phyloP scores from a whole-genome alignment of 2,888 invertebrate species.

The Xestia xanthographa region DNA sequence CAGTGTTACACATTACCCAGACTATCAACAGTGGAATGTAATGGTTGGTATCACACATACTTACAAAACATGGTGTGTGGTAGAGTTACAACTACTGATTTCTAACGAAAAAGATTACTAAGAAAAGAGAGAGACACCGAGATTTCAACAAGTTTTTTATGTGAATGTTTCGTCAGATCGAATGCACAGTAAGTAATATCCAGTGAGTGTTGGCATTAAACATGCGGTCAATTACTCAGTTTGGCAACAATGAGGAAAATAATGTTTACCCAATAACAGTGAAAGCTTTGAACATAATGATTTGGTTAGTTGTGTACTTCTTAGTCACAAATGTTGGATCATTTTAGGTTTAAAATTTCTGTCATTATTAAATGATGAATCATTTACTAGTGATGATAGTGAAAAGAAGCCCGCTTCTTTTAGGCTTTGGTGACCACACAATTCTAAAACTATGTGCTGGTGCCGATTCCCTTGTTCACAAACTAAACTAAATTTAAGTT shows the following conservation, averaged over 20 bases:
- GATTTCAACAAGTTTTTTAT: neutral
- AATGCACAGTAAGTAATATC: neutral
- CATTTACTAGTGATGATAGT: neutral
- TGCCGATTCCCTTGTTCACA: too few species aligned
- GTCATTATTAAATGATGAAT: too few species aligned
- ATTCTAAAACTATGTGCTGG: neutral
- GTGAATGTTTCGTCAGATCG: neutral
- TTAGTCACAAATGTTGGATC: constrained; percentile 10
- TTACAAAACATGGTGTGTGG: neutral
- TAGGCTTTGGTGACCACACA: neutral
- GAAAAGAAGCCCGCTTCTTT: neutral
- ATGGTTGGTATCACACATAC: constrained; percentile 6
- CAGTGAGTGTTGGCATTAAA: constrained; percentile 9
- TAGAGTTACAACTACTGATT: neutral
- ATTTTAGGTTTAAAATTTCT: neutral
- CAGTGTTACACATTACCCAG: neutral
- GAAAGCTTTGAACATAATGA: constrained; percentile 14
- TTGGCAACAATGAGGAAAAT: neutral
- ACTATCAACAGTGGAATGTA: neutral
- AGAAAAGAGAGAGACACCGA: neutral
- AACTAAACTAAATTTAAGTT: too few species aligned
- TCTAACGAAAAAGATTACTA: neutral
- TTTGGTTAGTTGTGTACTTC: neutral
- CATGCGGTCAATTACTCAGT: constrained; percentile 21
- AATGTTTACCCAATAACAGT: constrained; percentile 12